These are phyloP conservation scores for Drosophila simulans DNA, from an alignment of 1,140 invertebrate species.

Conservation along the genomic window DNA sequence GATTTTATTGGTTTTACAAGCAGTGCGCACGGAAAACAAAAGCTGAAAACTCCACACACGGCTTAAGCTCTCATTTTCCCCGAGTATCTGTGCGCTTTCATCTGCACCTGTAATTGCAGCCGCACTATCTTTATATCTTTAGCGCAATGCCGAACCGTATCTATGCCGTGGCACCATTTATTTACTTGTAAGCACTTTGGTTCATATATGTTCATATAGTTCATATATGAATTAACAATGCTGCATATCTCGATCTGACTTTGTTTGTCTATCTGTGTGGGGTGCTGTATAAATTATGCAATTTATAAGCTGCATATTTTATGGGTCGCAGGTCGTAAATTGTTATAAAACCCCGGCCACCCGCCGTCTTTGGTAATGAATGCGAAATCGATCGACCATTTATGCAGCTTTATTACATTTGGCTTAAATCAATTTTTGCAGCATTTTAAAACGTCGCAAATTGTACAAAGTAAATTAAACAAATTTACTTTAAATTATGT, in stretches of 20 bases:
- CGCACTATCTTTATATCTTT: slow-evolving; percentile 1
- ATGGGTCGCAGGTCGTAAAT: slow-evolving; percentile 72
- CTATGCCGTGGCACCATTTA: slow-evolving; percentile 39
- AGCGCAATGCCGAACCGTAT: not conserved
- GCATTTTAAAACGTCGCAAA: slow-evolving; percentile 6
- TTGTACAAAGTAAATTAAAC: slow-evolving; percentile 14
- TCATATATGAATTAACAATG: slow-evolving; percentile 68
- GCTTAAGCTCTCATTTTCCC: slow-evolving; percentile 46
- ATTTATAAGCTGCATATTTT: slow-evolving; percentile 76
- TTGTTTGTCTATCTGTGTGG: slow-evolving; percentile 50
- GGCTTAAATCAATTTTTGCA: slow-evolving; percentile 22
- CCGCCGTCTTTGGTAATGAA: slow-evolving; percentile 34
- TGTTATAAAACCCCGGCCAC: slow-evolving; percentile 30
- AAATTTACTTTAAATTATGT: slow-evolving; percentile 7
- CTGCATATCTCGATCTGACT: slow-evolving; percentile 48
- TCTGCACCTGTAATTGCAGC: slow-evolving; percentile 10
- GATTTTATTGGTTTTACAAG: slow-evolving; percentile 80
- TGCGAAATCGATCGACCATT: slow-evolving; percentile 45
- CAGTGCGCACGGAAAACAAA: slow-evolving; percentile 45
- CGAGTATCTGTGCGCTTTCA: not conserved
- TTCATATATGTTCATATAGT: not conserved
- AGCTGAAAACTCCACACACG: slow-evolving; percentile 28
- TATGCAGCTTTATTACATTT: slow-evolving; percentile 46
- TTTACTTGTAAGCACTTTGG: slow-evolving; percentile 64
- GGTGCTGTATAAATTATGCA: slow-evolving; percentile 69